phyloP scores from a whole-genome alignment of 2,888 invertebrate genomes.

The Pomacea canaliculata region DNA sequence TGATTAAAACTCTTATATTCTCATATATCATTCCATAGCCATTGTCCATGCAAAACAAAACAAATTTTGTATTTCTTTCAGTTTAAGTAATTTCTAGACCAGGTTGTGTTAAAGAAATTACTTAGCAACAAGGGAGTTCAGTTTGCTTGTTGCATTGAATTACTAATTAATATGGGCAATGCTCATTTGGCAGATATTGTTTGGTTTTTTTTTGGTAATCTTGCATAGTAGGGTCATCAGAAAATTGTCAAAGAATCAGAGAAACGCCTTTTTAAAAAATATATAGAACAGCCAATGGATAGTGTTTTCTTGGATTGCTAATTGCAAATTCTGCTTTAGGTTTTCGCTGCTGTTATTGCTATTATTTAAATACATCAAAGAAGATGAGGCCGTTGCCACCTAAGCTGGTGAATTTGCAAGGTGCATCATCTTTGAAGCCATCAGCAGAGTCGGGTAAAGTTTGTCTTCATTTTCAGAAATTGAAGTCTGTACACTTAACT shows the following conservation, averaged over 20 bases:
- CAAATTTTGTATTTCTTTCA: background rate
- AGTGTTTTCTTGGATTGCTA: too few species aligned
- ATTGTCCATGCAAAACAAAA: too few species aligned
- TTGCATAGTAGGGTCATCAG: too few species aligned
- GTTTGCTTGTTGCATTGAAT: background rate
- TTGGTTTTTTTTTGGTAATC: too few species aligned
- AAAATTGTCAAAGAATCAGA: too few species aligned
- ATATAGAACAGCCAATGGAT: too few species aligned
- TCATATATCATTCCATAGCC: too few species aligned
- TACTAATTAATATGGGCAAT: background rate
- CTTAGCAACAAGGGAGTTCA: constrained; percentile 1
- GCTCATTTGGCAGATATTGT: too few species aligned
- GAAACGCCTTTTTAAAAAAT: too few species aligned
- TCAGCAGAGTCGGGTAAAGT: background rate
- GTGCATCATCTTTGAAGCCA: background rate
- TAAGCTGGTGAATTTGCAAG: constrained; percentile 46
- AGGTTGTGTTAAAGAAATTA: background rate
- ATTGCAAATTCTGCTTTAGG: constrained; percentile 71
- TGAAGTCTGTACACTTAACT: too few species aligned
- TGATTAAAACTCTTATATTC: background rate
- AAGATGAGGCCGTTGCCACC: constrained; percentile 88
- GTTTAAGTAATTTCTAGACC: background rate
- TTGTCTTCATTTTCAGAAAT: too few species aligned
- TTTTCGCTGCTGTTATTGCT: constrained; percentile 93
- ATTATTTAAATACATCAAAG: constrained; percentile 86